Evolutionary conservation across 2,113 vertebrate species (phyloP).

Genomic region (Turdus rufiventris): DNA sequence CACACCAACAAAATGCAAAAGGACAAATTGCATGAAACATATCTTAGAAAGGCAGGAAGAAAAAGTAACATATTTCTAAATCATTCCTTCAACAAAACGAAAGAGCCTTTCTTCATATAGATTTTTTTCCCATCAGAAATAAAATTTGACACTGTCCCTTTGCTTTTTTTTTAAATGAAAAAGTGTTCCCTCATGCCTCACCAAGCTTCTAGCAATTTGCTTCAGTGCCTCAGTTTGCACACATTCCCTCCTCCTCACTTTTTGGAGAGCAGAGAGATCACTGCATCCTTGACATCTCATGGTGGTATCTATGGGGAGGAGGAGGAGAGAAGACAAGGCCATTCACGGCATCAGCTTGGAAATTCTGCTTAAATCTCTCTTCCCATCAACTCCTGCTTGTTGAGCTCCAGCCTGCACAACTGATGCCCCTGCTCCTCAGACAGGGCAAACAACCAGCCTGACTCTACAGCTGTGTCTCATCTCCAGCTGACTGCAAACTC

Average conservation of each 20-base stretch:
- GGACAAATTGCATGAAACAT: background rate
- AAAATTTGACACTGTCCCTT: background rate
- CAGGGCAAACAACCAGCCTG: background rate
- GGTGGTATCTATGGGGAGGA: background rate
- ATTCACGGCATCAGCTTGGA: background rate
- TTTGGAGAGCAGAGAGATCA: rapidly evolving
- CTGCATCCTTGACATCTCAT: background rate
- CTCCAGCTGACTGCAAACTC: background rate
- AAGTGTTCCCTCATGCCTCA: background rate
- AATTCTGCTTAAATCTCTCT: background rate
- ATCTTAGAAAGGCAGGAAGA: background rate
- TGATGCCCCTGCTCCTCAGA: background rate
- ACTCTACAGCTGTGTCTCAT: background rate
- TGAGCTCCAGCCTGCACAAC: background rate
- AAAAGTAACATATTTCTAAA: background rate
- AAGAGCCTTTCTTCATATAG: background rate
- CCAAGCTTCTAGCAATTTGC: background rate
- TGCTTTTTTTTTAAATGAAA: background rate
- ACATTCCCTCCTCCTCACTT: background rate
- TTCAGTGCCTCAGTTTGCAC: background rate
- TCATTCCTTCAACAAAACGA: background rate
- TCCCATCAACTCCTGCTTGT: background rate
- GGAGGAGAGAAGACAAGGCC: background rate
- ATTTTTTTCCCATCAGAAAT: background rate
- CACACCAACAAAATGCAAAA: background rate